These are phyloP conservation scores for Zaprionus obscuricornis DNA, from an alignment of 2,888 invertebrate genomes.

Conservation along the genomic window DNA sequence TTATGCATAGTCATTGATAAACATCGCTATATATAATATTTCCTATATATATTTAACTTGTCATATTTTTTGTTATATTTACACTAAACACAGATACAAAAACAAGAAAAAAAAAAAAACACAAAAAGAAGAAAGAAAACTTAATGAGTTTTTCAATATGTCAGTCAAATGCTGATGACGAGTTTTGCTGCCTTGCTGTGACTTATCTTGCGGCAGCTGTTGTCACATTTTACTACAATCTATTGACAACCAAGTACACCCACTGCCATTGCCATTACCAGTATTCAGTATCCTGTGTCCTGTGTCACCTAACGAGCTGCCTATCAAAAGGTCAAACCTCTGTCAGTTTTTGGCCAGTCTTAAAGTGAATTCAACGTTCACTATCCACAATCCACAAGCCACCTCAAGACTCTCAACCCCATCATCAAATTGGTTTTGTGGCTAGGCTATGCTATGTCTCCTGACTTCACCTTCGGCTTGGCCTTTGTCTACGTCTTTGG, in stretches of 20 bases:
- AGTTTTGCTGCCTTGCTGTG: conserved; percentile 22
- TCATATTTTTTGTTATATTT: too few relatives aligned
- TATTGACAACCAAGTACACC: too few relatives aligned
- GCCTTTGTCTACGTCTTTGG: neutral
- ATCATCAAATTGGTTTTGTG: conserved; percentile 66
- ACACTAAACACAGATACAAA: too few relatives aligned
- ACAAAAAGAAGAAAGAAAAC: too few relatives aligned
- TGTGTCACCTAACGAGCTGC: conserved; percentile 44
- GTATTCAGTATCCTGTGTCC: too few relatives aligned
- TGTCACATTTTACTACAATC: conserved; percentile 15
- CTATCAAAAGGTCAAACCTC: conserved; percentile 41
- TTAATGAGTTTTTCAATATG: conserved; percentile 42
- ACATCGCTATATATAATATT: too few relatives aligned
- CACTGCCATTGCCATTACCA: too few relatives aligned
- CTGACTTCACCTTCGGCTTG: conserved; percentile 13
- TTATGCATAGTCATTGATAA: too few relatives aligned
- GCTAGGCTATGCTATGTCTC: conserved; percentile 23
- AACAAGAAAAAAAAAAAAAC: too few relatives aligned
- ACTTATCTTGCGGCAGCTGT: conserved; percentile 20
- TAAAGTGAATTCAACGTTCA: conserved; percentile 24
- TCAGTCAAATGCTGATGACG: conserved; percentile 15
- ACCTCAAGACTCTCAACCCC: conserved; percentile 20
- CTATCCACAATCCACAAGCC: neutral
- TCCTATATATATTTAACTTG: too few relatives aligned
- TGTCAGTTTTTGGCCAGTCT: conserved; percentile 23